These are phyloP conservation scores for Ctenomys sociabilis DNA, from an alignment of 2,113 vertebrate genomes.

Conservation along the genomic window DNA sequence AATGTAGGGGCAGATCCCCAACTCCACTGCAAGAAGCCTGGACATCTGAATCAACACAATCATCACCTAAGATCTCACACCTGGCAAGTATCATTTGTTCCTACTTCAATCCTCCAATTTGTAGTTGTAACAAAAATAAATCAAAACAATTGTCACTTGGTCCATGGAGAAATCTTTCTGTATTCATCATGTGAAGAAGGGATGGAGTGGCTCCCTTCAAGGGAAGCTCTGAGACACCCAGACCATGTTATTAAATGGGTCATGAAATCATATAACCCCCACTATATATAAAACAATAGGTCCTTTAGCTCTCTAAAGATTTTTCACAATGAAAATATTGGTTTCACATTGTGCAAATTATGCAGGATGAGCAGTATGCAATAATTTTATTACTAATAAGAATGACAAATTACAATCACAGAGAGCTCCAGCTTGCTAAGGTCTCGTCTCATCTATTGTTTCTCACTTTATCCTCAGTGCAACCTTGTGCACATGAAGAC, in stretches of 20 bases:
- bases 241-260: neutral
- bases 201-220: neutral
- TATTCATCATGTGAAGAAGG: neutral
- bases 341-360: neutral
- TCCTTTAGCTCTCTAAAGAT: neutral
- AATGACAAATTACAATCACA: conserved; percentile 3
- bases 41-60: neutral
- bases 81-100: neutral
- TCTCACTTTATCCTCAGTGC: conserved; percentile 67
- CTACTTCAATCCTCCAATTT: neutral
- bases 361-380: neutral
- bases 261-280: neutral
- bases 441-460: conserved; percentile 61
- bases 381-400: conserved; percentile 31
- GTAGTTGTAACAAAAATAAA: neutral
- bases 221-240: neutral
- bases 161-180: neutral
- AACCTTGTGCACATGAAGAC: conserved; percentile 79
- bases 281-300: neutral
- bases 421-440: neutral
- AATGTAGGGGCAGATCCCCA: neutral
- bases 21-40: neutral
- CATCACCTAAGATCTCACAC: neutral
- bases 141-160: neutral
- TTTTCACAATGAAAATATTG: conserved; percentile 28